Conservation (phyloP, 2,113 vertebrate genomes). For the Pelecanoides urinatrix region DNA sequence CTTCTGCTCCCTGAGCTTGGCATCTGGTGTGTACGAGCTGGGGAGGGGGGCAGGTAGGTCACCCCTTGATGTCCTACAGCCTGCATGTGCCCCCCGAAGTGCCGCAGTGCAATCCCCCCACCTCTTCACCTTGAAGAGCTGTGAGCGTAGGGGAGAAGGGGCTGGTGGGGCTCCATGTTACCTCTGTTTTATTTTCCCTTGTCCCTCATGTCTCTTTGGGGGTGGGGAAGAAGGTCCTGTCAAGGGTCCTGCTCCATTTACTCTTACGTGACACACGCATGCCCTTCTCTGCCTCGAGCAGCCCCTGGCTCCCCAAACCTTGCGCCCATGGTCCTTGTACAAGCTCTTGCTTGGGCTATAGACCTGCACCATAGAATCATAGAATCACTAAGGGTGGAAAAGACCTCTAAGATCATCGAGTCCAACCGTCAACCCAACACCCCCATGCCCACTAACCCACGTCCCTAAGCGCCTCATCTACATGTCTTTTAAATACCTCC, state of each 20-base stretch:
- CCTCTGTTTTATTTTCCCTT: neutral
- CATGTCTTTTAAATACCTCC: no score
- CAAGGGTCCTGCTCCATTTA: neutral
- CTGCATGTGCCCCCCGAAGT: accelerated
- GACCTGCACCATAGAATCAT: accelerated
- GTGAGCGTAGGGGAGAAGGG: accelerated
- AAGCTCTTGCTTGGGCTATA: neutral
- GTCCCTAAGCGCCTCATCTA: no score
- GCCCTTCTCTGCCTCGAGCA: neutral
- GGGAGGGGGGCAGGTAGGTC: neutral
- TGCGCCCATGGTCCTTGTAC: accelerated
- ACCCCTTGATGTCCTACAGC: neutral
- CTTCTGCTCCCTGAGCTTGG: neutral
- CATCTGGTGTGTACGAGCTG: accelerated
- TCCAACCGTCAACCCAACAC: no score
- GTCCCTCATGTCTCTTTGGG: neutral
- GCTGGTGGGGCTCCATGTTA: neutral
- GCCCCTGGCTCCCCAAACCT: neutral
- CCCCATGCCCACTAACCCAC: no score
- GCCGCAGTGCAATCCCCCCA: accelerated
- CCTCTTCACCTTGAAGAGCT: neutral
- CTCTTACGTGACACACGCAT: neutral
- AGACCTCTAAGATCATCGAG: no score
- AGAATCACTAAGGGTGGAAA: no score
- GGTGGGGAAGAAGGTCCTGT: neutral